phyloP scores from a whole-genome alignment of 2,113 vertebrate species.

The Psephotus haematonotus region DNA sequence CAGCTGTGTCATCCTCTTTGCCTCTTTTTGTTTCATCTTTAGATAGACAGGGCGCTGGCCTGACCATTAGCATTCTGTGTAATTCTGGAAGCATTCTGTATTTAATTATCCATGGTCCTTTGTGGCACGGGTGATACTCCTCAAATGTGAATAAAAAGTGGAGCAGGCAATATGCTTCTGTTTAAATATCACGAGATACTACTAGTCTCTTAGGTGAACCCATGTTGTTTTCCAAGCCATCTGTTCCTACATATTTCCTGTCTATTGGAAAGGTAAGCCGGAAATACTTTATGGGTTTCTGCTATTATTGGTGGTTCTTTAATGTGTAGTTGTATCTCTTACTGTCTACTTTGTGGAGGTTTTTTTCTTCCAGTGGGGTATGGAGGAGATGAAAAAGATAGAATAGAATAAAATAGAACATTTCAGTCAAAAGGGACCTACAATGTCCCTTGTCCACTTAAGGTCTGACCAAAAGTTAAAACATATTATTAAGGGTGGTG shows the following conservation, averaged over 20 bases:
- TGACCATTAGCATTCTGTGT: background rate
- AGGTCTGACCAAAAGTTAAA: background rate
- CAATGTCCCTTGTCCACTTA: accelerated
- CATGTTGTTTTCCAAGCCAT: background rate
- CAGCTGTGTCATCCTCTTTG: background rate
- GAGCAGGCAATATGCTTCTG: background rate
- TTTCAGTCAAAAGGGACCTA: background rate
- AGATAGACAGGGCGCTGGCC: background rate
- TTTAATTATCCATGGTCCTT: background rate
- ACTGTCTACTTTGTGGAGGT: background rate
- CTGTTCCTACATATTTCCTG: background rate
- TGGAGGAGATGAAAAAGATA: background rate
- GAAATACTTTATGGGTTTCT: background rate
- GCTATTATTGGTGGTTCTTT: background rate
- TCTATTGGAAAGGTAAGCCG: background rate
- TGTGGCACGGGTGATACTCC: background rate
- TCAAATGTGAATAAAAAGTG: background rate
- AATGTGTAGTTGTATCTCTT: background rate
- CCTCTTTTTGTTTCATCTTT: background rate
- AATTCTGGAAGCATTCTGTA: background rate
- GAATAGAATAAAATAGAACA: background rate
- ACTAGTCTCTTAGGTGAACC: background rate
- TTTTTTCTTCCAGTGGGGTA: background rate
- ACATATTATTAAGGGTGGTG: accelerated
- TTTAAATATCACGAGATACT: background rate